Base-by-base conservation (phyloP, 2,888 invertebrate species). In the Hydrotaea cyrtoneurina region DNA sequence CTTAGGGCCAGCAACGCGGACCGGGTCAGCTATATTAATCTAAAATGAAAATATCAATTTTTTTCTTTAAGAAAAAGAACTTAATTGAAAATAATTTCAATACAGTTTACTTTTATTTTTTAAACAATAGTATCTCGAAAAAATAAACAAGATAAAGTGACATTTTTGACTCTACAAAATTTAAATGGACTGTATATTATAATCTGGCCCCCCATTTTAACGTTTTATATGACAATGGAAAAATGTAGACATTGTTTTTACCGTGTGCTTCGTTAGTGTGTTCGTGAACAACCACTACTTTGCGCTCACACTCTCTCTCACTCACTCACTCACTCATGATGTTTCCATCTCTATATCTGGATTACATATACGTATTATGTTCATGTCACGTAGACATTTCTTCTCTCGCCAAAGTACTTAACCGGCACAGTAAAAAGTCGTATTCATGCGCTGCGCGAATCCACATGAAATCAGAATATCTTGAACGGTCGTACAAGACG, bases 381-480 rank as follows among this genome's bases (percentile, higher is more conserved):
- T 2, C 31, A 15, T 36, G 23, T 72, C 69, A 55, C 75, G 23
- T 31, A 72, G 21, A 69, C 75, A 69, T 50, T 80, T 75, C 59
- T 78, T 82, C 53, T 55, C 71, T 43, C 43, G 17, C 19, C 78
- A 72, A 55, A 31, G 50, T 39, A 36, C 80, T 80, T 80, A 86
- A 74, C 82, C 86, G 85, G 85, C 86, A 82, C 71, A 39, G 77
- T 83, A 77, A 78, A 80, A 86, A 86, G 82, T 86, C 82, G 75
- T 83, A 84, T 83, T 87, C 59, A 83, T 72, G 50, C 73, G 84
- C 71, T 78, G 79, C 73, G 59, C 82, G 55, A 53, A 80, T 50
- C 76, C 31, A 76, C 57, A 76, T 83, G 50, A 69, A 86, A 80
- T 87, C 86, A 87, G 87, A 87, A 87, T 79, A 85, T 86, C 78